A percentile compares a stretch with the other conserved stretches of the same genome.
Conservation (phyloP, 2,888 invertebrate species). For the Tortrix viridana region DNA sequence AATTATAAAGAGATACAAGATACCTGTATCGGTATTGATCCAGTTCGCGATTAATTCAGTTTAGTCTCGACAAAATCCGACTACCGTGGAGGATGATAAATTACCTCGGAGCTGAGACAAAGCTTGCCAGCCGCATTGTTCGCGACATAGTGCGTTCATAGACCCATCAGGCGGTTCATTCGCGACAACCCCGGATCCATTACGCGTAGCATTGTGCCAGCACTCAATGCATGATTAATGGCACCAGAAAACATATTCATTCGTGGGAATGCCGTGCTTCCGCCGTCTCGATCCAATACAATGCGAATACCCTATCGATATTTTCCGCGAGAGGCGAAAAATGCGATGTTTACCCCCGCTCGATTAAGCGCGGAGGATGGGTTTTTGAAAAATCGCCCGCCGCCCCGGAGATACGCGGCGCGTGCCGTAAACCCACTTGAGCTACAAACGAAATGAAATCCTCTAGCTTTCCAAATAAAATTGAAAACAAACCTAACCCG, state of each 20-base stretch:
- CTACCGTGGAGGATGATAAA: conserved; percentile 55
- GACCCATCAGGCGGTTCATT: conserved; percentile 56
- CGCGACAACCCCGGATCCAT: conserved; percentile 71
- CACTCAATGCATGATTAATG: conserved; percentile 81
- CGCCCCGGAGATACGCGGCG: conserved; percentile 59
- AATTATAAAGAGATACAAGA: background rate
- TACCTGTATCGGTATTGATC: conserved; percentile 24
- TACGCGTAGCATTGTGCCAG: conserved; percentile 64
- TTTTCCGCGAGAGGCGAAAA: conserved; percentile 75
- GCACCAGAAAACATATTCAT: conserved; percentile 70
- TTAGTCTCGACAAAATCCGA: conserved; percentile 37
- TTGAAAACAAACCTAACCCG: conserved; percentile 41
- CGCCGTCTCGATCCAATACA: conserved; percentile 60
- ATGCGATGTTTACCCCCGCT: conserved; percentile 79
- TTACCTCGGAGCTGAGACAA: conserved; percentile 60
- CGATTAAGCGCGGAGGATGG: conserved; percentile 77
- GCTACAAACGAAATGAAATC: conserved; percentile 45
- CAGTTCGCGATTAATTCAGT: conserved; percentile 34
- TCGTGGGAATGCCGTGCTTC: conserved; percentile 66
- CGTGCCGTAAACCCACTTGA: conserved; percentile 53
- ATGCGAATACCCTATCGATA: conserved; percentile 66
- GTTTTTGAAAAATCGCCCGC: conserved; percentile 71
- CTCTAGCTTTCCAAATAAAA: conserved; percentile 46
- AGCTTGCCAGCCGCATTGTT: conserved; percentile 58
- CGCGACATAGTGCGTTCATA: conserved; percentile 49